Base-by-base conservation (phyloP, 2,113 vertebrate genomes). In the Elachura formosa region DNA sequence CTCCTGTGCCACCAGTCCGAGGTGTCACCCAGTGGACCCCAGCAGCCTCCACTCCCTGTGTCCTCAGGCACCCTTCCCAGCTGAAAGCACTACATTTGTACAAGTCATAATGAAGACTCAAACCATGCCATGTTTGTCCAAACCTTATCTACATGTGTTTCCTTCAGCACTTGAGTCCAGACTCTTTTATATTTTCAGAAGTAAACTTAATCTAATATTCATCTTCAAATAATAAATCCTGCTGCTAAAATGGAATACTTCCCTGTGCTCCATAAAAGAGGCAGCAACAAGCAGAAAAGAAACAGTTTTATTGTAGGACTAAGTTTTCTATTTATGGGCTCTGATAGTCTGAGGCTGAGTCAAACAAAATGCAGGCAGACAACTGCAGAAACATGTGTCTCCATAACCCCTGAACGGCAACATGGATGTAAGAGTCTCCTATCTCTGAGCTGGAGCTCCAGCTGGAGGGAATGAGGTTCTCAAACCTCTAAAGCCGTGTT, bases 201-300 rank as follows among this genome's bases (percentile, higher is more conserved):
- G 56, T n/a, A 90, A 94, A 84, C 64, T 67, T 90, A 34, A 96
- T 54, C 68, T 75, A 63, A 87, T 59, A 92, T 11, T 67, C 48
- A 93, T 87, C 89, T 88, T 80, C 61, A 90, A 85, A 79, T 64
- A 90, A 86, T 92, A 94, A 95, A 94, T 62, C 46, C 79, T 51
- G 48, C 76, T 86, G 85, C 85, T 91, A 86, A 84, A 90, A 77
- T n/a, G 5, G 51, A 90, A 77, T n/a, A 74, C 38, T 36, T 86
- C 76, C 49, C 28, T 2, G 19, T 29, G 48, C 29, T 88, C 51
- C 43, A 40, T 14, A 43, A 28, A 93, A 86, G 51, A 86, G 82
- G 24, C 55, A 86, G 72, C 64, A 89, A 67, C 71, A 43, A 83
- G 59, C 23, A 68, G 40, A 77, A 66, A 93, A 36, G 22, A 66